Conservation (phyloP, 2,888 invertebrate species). For the Drosophila nr. medialis region DNA sequence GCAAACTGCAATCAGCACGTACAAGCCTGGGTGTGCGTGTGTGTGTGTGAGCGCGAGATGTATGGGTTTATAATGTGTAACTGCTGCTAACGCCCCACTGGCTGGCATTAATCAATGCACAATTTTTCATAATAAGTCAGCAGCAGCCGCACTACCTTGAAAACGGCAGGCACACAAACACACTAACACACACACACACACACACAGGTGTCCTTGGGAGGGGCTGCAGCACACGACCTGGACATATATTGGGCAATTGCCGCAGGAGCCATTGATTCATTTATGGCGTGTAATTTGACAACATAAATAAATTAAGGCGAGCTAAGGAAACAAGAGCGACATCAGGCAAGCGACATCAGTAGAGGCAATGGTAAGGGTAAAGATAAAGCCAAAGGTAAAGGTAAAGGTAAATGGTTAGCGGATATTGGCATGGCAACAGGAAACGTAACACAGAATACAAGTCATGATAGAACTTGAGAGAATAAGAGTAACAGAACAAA, state of each 20-base stretch:
- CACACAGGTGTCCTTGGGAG: conserved; percentile 40
- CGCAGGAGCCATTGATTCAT: conserved; percentile 70
- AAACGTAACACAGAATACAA: conserved; percentile 60
- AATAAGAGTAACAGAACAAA: conserved; percentile 25
- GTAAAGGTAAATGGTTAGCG: conserved; percentile 50
- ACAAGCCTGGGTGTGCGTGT: conserved; percentile 1
- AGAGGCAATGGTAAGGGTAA: background rate
- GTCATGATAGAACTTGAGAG: conserved; percentile 14
- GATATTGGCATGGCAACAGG: conserved; percentile 78
- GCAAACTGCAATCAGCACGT: conserved; percentile 56
- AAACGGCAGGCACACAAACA: conserved; percentile 33
- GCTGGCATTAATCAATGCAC: conserved; percentile 62
- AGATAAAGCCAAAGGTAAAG: background rate
- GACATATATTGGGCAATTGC: conserved; percentile 38
- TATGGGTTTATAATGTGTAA: conserved; percentile 22
- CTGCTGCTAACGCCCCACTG: conserved; percentile 39
- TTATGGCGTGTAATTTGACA: conserved; percentile 79
- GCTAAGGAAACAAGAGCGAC: conserved; percentile 21
- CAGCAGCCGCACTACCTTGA: conserved; percentile 47
- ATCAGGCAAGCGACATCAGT: background rate
- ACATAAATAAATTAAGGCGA: conserved; percentile 76
- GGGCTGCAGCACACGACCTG: conserved; percentile 26
- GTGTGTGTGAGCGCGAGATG: conserved; percentile 5
- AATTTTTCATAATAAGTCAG: conserved; percentile 77
- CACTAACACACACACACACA: background rate